phyloP scores from a whole-genome alignment of 2,888 invertebrate species.

The Andricus quercusramuli region DNA sequence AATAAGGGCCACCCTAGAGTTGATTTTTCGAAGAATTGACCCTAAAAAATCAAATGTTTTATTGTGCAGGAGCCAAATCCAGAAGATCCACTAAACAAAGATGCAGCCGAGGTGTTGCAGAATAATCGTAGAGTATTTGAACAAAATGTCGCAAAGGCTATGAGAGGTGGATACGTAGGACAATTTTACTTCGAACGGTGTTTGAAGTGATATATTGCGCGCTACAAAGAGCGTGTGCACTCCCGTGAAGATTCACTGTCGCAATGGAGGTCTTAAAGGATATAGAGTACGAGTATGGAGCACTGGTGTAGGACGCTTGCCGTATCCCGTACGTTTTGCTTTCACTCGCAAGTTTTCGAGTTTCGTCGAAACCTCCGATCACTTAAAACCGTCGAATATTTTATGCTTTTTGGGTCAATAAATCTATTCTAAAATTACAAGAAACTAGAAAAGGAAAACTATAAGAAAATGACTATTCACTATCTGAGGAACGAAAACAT shows the following conservation, averaged over 20 bases:
- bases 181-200: slow-evolving; percentile 97
- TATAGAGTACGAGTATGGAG: slow-evolving; percentile 57
- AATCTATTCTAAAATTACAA: slow-evolving; percentile 16
- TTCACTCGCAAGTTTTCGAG: slow-evolving; percentile 71
- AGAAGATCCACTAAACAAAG: slow-evolving; percentile 98
- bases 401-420: slow-evolving; percentile 64
- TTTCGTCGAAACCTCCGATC: slow-evolving; percentile 73
- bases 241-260: slow-evolving; percentile 64
- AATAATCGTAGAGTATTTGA: slow-evolving; percentile 96
- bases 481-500: slow-evolving; percentile 6
- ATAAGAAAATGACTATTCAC: slow-evolving; percentile 18
- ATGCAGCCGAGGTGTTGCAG: slow-evolving; percentile 97
- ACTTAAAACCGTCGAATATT: slow-evolving; percentile 71
- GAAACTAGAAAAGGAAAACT: not conserved
- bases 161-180: slow-evolving; percentile 97
- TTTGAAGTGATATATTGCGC: slow-evolving; percentile 88
- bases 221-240: slow-evolving; percentile 67
- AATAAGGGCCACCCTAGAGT: too few species aligned
- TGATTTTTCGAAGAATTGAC: not conserved
- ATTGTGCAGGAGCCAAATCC: slow-evolving; percentile 94
- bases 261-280: slow-evolving; percentile 63
- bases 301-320: slow-evolving; percentile 58
- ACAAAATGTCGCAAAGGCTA: slow-evolving; percentile 96
- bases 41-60: not conserved
- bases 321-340: slow-evolving; percentile 62